Evolutionary conservation across 2,888 invertebrate species (phyloP), one percentile per base, ranked within the genome.

Genomic region (Eumacrocentrus americanus): DNA sequence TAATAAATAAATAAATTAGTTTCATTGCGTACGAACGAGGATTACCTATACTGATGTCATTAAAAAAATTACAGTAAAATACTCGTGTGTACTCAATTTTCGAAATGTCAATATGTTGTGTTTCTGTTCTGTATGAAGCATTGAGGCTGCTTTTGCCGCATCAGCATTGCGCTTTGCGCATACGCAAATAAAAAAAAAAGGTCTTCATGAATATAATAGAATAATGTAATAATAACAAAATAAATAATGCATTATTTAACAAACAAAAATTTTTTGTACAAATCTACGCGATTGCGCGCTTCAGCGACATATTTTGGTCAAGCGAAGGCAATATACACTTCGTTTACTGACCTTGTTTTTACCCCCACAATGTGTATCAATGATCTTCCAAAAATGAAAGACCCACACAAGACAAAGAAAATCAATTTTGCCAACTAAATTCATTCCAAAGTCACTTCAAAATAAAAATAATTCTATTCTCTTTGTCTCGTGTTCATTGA

Each of bases 241-340:
- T n/a, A n/a, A n/a, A n/a, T n/a, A n/a, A n/a, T n/a, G n/a, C n/a
- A n/a, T n/a, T n/a, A n/a, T n/a, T n/a, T n/a, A 50, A 3, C 0
- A 48, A 34, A 58, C 23, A 23, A 20, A 16, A 22, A 50, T 37
- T 18, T 12, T 46, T 25, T 25, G 11, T 25, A 46, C 46, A 23
- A 46, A n/a, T 22, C 37, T 51, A 51, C 34, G 14, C 48, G 18
- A 48, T 51, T 38, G 51, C 53, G 16, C 53, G 25, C 11, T 18
- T 6, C 40, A 51, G 38, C 51, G 38, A 22, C 16, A 34, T 12
- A 35, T n/a, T 51, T 51, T 12, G 60, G 60, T 60, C 60, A 60
- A 60, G 60, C 60, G 60, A 60, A 60, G 60, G 60, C 60, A 54
- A 52, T 53, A 60, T 60, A 60, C 48, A 56, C 60, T 60, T 50